phyloP scores from a whole-genome alignment of 2,113 vertebrate genomes.

The Callionymus lyra region DNA sequence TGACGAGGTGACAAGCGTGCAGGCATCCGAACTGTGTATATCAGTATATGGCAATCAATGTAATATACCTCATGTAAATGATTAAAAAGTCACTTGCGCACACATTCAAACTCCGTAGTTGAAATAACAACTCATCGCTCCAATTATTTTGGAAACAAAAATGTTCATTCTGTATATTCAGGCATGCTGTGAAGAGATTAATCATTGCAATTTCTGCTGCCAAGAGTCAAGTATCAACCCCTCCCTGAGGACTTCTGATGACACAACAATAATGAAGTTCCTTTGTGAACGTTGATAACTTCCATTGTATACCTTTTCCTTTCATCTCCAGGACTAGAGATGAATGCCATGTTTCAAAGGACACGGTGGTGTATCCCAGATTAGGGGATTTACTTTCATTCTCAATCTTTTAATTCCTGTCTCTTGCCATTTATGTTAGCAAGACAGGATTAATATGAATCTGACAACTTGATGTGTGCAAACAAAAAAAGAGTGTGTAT shows the following conservation, averaged over 20 bases:
- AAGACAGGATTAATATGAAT: conserved; percentile 36
- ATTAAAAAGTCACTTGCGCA: too few species aligned
- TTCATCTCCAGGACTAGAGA: conserved; percentile 20
- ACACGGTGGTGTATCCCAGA: conserved; percentile 29
- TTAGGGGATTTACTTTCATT: conserved; percentile 36
- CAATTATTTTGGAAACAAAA: too few species aligned
- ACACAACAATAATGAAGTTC: conserved; percentile 18
- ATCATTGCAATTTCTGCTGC: conserved; percentile 14
- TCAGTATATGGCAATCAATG: too few species aligned
- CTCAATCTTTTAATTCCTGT: conserved; percentile 19
- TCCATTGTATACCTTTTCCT: conserved; percentile 31
- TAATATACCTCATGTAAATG: too few species aligned
- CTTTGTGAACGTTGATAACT: conserved; percentile 34
- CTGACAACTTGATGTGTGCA: conserved; percentile 22
- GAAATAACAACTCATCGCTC: too few species aligned
- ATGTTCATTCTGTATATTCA: too few species aligned
- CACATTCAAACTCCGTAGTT: too few species aligned
- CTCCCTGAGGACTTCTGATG: conserved; percentile 16
- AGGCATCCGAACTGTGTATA: too few species aligned
- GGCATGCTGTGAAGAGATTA: conserved; percentile 12
- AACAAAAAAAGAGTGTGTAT: not conserved
- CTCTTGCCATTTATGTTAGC: conserved; percentile 23
- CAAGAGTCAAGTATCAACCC: conserved; percentile 16
- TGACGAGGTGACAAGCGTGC: too few species aligned
- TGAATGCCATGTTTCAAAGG: not conserved